A percentile compares a stretch with the other conserved stretches of the same genome.
Conservation (phyloP, 1,140 invertebrate genomes). For the Neuroterus valhalla region DNA sequence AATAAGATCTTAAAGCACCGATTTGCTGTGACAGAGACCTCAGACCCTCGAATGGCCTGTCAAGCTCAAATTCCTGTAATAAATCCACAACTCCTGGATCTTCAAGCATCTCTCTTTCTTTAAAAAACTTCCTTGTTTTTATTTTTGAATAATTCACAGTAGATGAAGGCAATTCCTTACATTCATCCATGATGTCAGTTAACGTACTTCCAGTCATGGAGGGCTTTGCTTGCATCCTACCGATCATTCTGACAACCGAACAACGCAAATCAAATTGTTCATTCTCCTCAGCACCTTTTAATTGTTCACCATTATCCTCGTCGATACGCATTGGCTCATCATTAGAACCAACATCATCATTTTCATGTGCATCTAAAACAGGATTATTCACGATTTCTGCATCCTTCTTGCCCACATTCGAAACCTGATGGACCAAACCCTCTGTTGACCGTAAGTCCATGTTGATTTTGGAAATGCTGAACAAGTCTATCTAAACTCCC, state of each 20-base stretch:
- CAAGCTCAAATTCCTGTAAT: not conserved
- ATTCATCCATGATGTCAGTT: slow-evolving; percentile 6
- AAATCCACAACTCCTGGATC: not conserved
- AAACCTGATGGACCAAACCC: not conserved
- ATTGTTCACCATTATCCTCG: not conserved
- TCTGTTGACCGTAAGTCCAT: not conserved
- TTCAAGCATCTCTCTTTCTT: not conserved
- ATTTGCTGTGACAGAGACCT: slow-evolving; percentile 27
- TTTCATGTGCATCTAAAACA: not conserved
- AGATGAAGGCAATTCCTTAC: not conserved
- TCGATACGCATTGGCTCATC: not conserved
- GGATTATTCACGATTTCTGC: too few species aligned
- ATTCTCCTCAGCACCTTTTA: not conserved
- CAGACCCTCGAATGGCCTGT: slow-evolving; percentile 27
- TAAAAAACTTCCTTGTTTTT: not conserved
- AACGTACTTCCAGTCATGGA: slow-evolving; percentile 29
- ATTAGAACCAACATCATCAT: not conserved
- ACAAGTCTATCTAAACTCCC: not conserved
- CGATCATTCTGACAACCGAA: too few species aligned
- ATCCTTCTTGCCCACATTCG: too few species aligned
- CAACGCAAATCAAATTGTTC: not conserved
- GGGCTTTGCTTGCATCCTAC: too few species aligned
- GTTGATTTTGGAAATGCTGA: not conserved
- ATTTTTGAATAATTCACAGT: not conserved
- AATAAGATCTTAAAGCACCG: not conserved